Base-by-base conservation (phyloP, 2,888 invertebrate genomes). In the Dione vanillae region DNA sequence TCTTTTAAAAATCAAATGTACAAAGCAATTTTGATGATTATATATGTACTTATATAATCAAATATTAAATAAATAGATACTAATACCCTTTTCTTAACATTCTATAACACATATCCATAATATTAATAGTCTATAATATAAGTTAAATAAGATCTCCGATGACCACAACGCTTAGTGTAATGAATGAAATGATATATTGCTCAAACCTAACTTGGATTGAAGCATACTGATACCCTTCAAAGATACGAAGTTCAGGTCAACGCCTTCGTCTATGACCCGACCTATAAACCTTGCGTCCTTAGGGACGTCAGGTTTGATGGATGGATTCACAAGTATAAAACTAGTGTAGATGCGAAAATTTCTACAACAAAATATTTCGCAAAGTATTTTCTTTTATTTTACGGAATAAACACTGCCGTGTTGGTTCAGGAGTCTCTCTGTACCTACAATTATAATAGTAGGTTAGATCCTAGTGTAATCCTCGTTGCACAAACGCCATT, bases 201-300 rank as follows among this genome's bases (percentile, higher is more conserved):
- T 27, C 7, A 51, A 64, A 64, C 19, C 19, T 51, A 37, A 47
- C 49, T n/a, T 37, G 19, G 40, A 40, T 49, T 20, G 19, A 40
- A 64, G 51, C 40, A 64, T 14, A 40, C 37, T 51, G 40, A 64
- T 64, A 62, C 47, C 62, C 62, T 69, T 69, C 47, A 67, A 19
- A 64, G 54, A 54, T 49, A 64, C 62, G 45, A 12, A 45, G 54
- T 19, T 43, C 20, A 69, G 68, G 68, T 52, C 68, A 62, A 56
- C 20, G 68, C 52, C 64, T 56, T 41, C 65, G 69, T 69, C 69
- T 69, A 58, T 59, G 70, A 67, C 61, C 67, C 49, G 72, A 72
- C 69, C 69, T 69, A 72, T 27, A 72, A 71, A 72, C 59, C 68
- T 40, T 49, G 51, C 52, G 72, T 65, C 69, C 72, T 49, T 12